phyloP scores from a whole-genome alignment of 2,888 invertebrate species.

The Acrobeloides nanus region DNA sequence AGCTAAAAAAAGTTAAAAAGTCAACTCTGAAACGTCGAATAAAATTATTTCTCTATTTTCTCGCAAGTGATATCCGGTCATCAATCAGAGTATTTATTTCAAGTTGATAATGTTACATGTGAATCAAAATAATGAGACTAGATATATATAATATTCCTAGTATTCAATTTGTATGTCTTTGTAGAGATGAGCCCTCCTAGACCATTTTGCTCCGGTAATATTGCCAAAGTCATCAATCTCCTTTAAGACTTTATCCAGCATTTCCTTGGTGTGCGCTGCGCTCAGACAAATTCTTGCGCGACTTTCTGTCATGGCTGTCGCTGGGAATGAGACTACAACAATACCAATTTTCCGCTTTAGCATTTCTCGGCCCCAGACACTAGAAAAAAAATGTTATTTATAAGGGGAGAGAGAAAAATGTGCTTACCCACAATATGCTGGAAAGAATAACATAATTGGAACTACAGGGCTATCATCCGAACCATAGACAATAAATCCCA shows the following conservation, averaged over 20 bases:
- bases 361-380: conserved; percentile 77
- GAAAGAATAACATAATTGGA: conserved; percentile 85
- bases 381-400: conserved; percentile 54
- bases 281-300: conserved; percentile 75
- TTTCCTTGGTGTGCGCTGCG: conserved; percentile 84
- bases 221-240: conserved; percentile 39
- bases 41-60: no score
- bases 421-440: conserved; percentile 86
- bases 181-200: conserved; percentile 39
- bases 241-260: conserved; percentile 65
- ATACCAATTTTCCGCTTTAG: conserved; percentile 71
- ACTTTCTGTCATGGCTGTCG: conserved; percentile 80
- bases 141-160: no score
- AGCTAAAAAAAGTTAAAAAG: no score
- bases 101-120: no score
- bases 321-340: conserved; percentile 96
- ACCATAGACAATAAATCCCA: conserved; percentile 85
- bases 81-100: no score
- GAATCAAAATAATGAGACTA: no score
- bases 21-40: no score
- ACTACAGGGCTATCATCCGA: conserved; percentile 92
- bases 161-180: conserved; percentile 39
- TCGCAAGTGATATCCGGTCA: no score
- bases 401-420: not conserved
- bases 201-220: conserved; percentile 39